These are phyloP conservation scores for Orthonychiurus folsomi DNA, from an alignment of 2,888 invertebrate species.

Conservation along the genomic window DNA sequence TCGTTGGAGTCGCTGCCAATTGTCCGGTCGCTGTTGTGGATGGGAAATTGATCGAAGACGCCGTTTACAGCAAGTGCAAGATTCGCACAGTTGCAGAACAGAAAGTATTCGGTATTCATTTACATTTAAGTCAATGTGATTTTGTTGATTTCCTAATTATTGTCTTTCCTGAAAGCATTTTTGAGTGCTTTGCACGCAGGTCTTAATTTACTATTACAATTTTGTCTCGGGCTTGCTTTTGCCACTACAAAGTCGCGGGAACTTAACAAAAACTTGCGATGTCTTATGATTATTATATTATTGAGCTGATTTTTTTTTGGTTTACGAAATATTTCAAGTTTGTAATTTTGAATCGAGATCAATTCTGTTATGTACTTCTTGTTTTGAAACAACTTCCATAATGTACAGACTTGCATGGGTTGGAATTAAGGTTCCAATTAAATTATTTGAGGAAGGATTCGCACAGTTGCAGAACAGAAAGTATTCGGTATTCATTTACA, in stretches of 20 bases:
- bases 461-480: constrained; percentile 44
- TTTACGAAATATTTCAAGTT: not conserved
- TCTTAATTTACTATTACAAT: too few species aligned
- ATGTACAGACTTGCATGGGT: too few species aligned
- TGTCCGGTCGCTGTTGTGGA: constrained; percentile 15
- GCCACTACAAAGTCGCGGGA: not conserved
- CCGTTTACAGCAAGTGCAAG: constrained; percentile 23
- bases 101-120: constrained; percentile 41
- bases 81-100: constrained; percentile 48
- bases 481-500: constrained; percentile 34
- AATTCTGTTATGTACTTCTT: not conserved
- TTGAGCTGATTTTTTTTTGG: not conserved
- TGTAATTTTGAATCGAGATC: not conserved
- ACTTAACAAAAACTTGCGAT: too few species aligned
- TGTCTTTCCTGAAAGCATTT: too few species aligned
- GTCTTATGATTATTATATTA: not conserved
- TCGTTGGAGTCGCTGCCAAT: constrained; percentile 66
- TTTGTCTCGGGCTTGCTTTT: not conserved
- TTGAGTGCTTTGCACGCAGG: too few species aligned
- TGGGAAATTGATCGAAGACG: constrained; percentile 9
- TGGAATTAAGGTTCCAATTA: not conserved
- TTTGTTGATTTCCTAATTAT: constrained; percentile 3
- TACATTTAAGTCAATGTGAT: constrained; percentile 9
- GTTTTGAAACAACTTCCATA: too few species aligned
- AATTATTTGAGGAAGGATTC: constrained; percentile 45